phyloP scores from a whole-genome alignment of 2,888 invertebrate species.

The Drosophila melanosoma region DNA sequence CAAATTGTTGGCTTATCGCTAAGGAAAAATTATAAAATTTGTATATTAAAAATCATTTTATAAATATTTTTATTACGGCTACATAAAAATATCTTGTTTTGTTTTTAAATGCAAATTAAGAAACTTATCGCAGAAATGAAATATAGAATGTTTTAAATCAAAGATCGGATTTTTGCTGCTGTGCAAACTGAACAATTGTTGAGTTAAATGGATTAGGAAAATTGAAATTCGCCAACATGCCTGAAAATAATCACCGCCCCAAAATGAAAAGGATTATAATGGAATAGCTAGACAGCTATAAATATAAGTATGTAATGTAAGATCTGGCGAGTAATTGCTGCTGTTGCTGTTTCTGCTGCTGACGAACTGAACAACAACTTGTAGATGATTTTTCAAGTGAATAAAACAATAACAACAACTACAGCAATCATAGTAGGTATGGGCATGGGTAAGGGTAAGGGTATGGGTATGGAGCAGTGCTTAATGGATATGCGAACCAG shows the following conservation, averaged over 20 bases:
- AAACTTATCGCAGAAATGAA: not conserved
- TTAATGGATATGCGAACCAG: conserved; percentile 50
- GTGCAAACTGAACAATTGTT: not conserved
- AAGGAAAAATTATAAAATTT: too few species aligned
- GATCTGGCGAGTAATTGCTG: conserved; percentile 55
- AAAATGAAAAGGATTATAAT: conserved; percentile 32
- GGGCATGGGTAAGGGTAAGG: not conserved
- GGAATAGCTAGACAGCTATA: conserved; percentile 8
- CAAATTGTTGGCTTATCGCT: too few species aligned
- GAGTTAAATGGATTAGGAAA: conserved; percentile 41
- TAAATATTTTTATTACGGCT: too few species aligned
- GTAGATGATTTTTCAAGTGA: conserved; percentile 55
- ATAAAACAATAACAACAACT: conserved; percentile 26
- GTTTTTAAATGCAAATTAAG: not conserved
- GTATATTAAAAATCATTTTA: too few species aligned
- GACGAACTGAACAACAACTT: conserved; percentile 55
- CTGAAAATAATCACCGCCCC: conserved; percentile 45
- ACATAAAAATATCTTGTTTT: not conserved
- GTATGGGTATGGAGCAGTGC: conserved; percentile 14
- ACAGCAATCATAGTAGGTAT: conserved; percentile 1
- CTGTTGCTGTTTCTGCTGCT: conserved; percentile 22
- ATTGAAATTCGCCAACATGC: conserved; percentile 64
- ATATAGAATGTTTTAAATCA: not conserved
- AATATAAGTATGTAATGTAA: conserved; percentile 2
- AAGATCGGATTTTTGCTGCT: not conserved